Evolutionary conservation across 2,113 vertebrate genomes (phyloP).

Genomic region (Acrocephalus arundinaceus): DNA sequence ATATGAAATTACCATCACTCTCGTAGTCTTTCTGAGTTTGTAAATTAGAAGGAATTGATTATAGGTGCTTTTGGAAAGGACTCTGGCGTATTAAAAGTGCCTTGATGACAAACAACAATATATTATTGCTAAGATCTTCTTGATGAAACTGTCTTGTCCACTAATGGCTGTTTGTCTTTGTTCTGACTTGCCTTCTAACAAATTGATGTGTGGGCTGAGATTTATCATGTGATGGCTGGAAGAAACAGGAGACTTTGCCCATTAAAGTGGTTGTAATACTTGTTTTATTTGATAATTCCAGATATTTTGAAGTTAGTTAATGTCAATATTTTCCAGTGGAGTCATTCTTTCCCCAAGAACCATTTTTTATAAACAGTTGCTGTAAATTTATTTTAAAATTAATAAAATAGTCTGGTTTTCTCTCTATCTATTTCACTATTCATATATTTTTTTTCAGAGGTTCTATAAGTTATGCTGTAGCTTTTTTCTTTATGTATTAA

Average conservation of each 20-base stretch:
- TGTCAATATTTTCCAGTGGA: neutral
- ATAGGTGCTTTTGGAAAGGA: constrained; percentile 59
- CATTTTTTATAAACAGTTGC: neutral
- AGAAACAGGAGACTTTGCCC: constrained; percentile 14
- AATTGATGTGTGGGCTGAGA: constrained; percentile 54
- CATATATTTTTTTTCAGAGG: neutral
- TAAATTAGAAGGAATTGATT: constrained; percentile 78
- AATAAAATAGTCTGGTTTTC: neutral
- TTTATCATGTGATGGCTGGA: constrained; percentile 15
- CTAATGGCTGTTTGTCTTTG: constrained; percentile 64
- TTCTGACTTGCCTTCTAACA: constrained; percentile 61
- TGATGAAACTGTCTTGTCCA: constrained; percentile 69
- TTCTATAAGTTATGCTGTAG: neutral
- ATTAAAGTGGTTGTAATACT: neutral
- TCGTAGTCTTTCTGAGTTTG: constrained; percentile 42
- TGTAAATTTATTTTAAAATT: constrained; percentile 10
- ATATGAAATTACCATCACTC: constrained; percentile 73
- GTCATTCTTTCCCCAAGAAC: neutral
- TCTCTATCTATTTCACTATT: neutral
- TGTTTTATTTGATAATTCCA: neutral
- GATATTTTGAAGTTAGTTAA: constrained; percentile 14
- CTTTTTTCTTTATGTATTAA: neutral
- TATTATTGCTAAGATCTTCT: constrained; percentile 64
- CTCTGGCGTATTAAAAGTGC: constrained; percentile 62
- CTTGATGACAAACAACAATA: constrained; percentile 71